Evolutionary conservation across 2,797 vertebrate species (phyloP).

Genomic region (Enteromius unitaeniatus): DNA sequence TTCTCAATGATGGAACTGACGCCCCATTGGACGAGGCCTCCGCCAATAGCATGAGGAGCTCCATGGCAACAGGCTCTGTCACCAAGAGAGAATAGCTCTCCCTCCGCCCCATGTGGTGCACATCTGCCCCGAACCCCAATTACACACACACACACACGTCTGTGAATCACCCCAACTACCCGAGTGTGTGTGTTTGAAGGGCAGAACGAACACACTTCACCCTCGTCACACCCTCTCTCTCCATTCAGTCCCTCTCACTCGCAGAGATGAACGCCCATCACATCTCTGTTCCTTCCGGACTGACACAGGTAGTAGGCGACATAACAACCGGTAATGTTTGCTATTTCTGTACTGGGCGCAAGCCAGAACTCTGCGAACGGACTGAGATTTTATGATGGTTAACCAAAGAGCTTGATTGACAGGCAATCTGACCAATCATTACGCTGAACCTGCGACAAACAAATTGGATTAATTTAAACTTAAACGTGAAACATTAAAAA

Average conservation of each 20-base stretch:
- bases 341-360: slow-evolving; percentile 2
- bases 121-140: slow-evolving; percentile 70
- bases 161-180: slow-evolving; percentile 46
- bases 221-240: not conserved
- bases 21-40: slow-evolving; percentile 82
- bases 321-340: slow-evolving; percentile 10
- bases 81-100: slow-evolving; percentile 86
- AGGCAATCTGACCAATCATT: not conserved
- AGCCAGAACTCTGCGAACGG: too few relatives aligned
- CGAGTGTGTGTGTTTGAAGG: slow-evolving; percentile 65
- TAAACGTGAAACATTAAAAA: not conserved
- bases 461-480: not conserved
- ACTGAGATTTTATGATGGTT: too few relatives aligned
- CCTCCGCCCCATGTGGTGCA: slow-evolving; percentile 71
- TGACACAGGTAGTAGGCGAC: slow-evolving; percentile 16
- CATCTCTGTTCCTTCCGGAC: not conserved
- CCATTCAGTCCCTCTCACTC: not conserved
- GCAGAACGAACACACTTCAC: slow-evolving; percentile 56
- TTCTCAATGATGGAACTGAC: slow-evolving; percentile 87
- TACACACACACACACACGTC: slow-evolving; percentile 58
- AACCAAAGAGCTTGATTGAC: not conserved
- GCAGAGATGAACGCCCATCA: not conserved
- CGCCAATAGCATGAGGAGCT: slow-evolving; percentile 86
- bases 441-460: not conserved
- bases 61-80: slow-evolving; percentile 94